Percentiles rank a stretch among this genome's conserved stretches.
Conservation (phyloP, 2,888 invertebrate species). For the Cheilosia grossa region DNA sequence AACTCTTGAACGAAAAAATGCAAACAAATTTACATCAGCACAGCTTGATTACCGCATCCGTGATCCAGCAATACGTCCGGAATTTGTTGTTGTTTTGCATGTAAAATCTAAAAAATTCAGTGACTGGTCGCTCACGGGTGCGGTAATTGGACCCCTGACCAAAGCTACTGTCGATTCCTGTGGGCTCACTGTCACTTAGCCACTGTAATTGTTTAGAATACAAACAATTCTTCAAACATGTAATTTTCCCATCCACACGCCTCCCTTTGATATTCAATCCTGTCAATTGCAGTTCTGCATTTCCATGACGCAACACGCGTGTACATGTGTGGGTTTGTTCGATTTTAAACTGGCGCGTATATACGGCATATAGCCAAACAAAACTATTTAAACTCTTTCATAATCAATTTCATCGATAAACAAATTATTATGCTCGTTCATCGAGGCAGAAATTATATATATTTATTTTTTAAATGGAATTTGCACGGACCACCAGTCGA, state of each 20-base stretch:
- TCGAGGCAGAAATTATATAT: constrained; percentile 46
- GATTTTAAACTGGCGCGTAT: not conserved
- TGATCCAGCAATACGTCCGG: too few relatives aligned
- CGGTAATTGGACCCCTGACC: not conserved
- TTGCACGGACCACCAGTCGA: not conserved
- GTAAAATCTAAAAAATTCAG: too few relatives aligned
- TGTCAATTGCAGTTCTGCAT: too few relatives aligned
- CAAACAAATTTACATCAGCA: too few relatives aligned
- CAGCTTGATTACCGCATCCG: too few relatives aligned
- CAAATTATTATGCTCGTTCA: constrained; percentile 40
- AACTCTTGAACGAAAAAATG: too few relatives aligned
- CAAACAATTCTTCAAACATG: too few relatives aligned
- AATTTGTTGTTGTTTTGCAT: too few relatives aligned
- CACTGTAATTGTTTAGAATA: constrained; percentile 2
- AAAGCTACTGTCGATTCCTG: constrained; percentile 24
- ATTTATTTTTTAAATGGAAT: constrained; percentile 47
- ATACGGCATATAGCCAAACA: not conserved
- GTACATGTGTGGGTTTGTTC: not conserved
- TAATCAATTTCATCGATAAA: constrained; percentile 39
- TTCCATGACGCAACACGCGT: too few relatives aligned
- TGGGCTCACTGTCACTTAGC: constrained; percentile 26
- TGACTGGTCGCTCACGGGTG: too few relatives aligned
- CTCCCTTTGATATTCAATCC: too few relatives aligned
- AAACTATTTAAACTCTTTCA: not conserved
- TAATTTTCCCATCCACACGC: too few relatives aligned